Base-by-base conservation (phyloP, 1,140 invertebrate species). In the Berghia stephanieae region DNA sequence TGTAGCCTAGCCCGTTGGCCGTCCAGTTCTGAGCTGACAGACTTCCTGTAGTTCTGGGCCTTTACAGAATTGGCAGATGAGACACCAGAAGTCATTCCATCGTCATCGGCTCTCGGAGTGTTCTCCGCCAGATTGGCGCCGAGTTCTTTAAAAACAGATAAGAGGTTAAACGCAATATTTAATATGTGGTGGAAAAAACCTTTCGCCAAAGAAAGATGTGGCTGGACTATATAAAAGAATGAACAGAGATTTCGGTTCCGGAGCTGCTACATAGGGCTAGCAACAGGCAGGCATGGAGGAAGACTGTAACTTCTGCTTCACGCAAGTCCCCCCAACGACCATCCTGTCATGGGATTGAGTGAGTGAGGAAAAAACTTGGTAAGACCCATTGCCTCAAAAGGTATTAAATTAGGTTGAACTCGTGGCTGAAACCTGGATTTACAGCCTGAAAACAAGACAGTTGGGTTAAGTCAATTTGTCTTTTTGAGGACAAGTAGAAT, bases 81-180 rank as follows among this genome's bases (percentile, higher is more conserved):
- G 18, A 91, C 88, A 31, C 92, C 93, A 31, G 92, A 93, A 8
- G 93, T 92, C 0, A 92, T 92, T 24, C 91, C 90, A 68, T 92
- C 91, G 73, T 92, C 93, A 18, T 89, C 89, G 44, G 90, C 89
- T 60, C 91, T 91, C 75, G 91, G 81, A 10, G 42, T 69, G 10
- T 93, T 92, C 0, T 93, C 94, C 36, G 94, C 92, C 67, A 95
- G 88, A 89, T 95, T 95, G 21, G 94, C 94, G 36, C 94, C 94
- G 6, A 95, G 87, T 88, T 96, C 95, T 95, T 83, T 24, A 67
- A 73, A 67, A 60, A 34, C 38, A 34, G 42, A 72, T 16, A 3
- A 71, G 0, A 71, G 4, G n/a, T 49, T 4, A 70, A 71, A 18
- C n/a, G 42, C 6, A 31, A 6, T n/a, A 8, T n/a, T 6, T 16